phyloP scores from a whole-genome alignment of 2,888 invertebrate species.

The Hofmannophila pseudospretella region DNA sequence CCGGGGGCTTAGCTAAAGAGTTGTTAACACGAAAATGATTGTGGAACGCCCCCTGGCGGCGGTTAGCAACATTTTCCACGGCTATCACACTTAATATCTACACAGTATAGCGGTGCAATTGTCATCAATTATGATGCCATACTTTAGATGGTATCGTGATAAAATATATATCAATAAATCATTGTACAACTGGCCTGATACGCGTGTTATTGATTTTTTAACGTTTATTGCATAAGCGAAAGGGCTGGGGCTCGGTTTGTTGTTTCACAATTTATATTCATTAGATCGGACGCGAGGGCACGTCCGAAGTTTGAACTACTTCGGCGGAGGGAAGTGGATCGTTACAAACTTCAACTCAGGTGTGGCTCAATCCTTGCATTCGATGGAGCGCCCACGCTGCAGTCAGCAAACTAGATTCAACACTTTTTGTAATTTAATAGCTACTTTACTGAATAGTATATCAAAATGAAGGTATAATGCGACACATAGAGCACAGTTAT shows the following conservation, averaged over 20 bases:
- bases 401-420: no score
- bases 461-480: no score
- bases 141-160: constrained; percentile 71
- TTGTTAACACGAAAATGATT: constrained; percentile 73
- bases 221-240: constrained; percentile 56
- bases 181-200: constrained; percentile 60
- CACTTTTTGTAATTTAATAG: no score
- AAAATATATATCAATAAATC: constrained; percentile 75
- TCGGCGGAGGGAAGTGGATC: constrained; percentile 4
- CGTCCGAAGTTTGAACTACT: constrained; percentile 13
- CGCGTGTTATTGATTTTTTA: constrained; percentile 68
- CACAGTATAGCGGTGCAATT: constrained; percentile 44
- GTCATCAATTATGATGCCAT: constrained; percentile 68
- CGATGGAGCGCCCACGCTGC: no score
- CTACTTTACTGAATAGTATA: no score
- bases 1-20: constrained; percentile 48
- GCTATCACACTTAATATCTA: constrained; percentile 26
- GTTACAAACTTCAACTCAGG: background rate
- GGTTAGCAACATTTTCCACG: constrained; percentile 10
- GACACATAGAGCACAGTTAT: no score
- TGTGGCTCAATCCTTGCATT: background rate
- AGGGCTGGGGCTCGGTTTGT: constrained; percentile 55
- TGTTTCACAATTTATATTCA: constrained; percentile 70
- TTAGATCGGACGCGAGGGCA: constrained; percentile 35
- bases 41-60: constrained; percentile 25